Conservation (phyloP, 2,888 invertebrate genomes). For the Teinopalpus imperialis region DNA sequence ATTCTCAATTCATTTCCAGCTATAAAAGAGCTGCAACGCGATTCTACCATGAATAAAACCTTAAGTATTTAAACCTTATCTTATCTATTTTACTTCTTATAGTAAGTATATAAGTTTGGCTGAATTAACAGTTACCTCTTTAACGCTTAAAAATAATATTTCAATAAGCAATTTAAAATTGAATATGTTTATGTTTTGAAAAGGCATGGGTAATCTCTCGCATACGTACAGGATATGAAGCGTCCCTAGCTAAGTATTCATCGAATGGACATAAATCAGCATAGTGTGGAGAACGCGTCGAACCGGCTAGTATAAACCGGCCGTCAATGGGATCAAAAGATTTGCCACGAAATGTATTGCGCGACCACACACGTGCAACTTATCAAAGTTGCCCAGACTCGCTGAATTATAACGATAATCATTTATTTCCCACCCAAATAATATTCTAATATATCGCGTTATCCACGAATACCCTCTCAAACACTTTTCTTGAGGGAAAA, state of each 20-base stretch:
- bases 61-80: no score
- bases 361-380: constrained; percentile 45
- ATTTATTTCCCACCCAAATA: constrained; percentile 45
- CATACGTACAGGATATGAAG: constrained; percentile 23
- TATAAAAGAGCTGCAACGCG: no score
- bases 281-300: constrained; percentile 27
- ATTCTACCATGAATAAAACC: no score
- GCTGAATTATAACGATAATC: constrained; percentile 48
- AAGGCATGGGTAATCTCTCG: constrained; percentile 11
- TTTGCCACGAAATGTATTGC: constrained; percentile 42
- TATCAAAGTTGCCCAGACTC: constrained; percentile 35
- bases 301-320: constrained; percentile 33
- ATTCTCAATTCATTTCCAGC: no score
- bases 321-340: constrained; percentile 49
- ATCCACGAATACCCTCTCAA: constrained; percentile 37
- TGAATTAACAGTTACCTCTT: no score
- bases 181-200: constrained; percentile 7
- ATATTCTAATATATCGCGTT: constrained; percentile 45
- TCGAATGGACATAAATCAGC: constrained; percentile 41
- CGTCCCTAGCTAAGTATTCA: constrained; percentile 30
- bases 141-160: no score
- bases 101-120: no score
- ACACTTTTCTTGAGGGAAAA: constrained; percentile 29
- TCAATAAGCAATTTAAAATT: no score
- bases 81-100: no score